These are phyloP conservation scores for Melanotaenia duboulayi DNA, from an alignment of 2,113 vertebrate species.

Conservation along the genomic window DNA sequence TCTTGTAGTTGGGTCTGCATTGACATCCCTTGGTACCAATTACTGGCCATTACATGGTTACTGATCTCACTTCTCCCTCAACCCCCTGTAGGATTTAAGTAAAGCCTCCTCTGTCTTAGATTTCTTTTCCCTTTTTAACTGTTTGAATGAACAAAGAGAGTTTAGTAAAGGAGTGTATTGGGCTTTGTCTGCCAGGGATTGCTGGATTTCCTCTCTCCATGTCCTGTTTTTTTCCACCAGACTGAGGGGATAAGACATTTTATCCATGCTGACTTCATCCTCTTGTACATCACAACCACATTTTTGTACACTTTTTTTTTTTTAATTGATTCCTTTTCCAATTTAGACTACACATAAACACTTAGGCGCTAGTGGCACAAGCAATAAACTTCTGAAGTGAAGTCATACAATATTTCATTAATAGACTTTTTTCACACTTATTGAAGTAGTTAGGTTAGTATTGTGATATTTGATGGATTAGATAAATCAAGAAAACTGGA, in stretches of 20 bases:
- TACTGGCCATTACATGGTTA: conserved; percentile 85
- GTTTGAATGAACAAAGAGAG: conserved; percentile 75
- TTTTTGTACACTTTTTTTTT: conserved; percentile 46
- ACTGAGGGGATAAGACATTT: conserved; percentile 62
- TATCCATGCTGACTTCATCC: conserved; percentile 66
- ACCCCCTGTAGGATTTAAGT: conserved; percentile 78
- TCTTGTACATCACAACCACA: conserved; percentile 53
- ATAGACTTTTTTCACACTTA: neutral
- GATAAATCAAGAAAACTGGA: neutral
- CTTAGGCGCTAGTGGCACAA: neutral
- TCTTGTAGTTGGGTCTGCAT: conserved; percentile 74
- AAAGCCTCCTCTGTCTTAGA: conserved; percentile 75
- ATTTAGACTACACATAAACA: conserved; percentile 16
- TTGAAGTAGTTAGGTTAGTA: neutral
- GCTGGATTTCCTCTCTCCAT: conserved; percentile 65
- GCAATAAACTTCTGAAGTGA: no score
- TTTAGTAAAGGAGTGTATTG: conserved; percentile 68
- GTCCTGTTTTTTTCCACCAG: conserved; percentile 47
- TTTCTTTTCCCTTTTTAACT: conserved; percentile 74
- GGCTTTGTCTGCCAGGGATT: conserved; percentile 71
- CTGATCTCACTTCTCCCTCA: conserved; percentile 81
- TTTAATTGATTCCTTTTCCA: conserved; percentile 56
- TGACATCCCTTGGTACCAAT: conserved; percentile 83
- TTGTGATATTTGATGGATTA: neutral
- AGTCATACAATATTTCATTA: no score